phyloP scores from a whole-genome alignment of 2,888 invertebrate species.

The Leptopilina syphax region DNA sequence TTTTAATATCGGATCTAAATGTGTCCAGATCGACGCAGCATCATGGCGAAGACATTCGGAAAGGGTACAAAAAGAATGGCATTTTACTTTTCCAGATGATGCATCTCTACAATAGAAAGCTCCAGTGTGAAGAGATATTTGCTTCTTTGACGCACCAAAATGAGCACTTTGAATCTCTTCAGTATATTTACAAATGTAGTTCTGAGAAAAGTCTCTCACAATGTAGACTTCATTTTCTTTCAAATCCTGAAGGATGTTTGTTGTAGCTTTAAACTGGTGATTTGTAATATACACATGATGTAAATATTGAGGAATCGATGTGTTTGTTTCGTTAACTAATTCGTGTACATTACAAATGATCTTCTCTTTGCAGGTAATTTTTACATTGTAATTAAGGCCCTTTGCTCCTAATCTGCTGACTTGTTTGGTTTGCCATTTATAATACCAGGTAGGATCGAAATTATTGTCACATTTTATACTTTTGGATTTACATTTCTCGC shows the following conservation, averaged over 20 bases:
- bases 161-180: slow-evolving; percentile 43
- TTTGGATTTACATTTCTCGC: slow-evolving; percentile 30
- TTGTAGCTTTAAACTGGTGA: slow-evolving; percentile 33
- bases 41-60: slow-evolving; percentile 32
- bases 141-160: slow-evolving; percentile 44
- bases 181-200: slow-evolving; percentile 44
- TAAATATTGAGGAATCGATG: slow-evolving; percentile 32
- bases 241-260: slow-evolving; percentile 31
- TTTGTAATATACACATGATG: slow-evolving; percentile 38
- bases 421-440: slow-evolving; percentile 39
- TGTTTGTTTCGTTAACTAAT: slow-evolving; percentile 33
- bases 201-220: slow-evolving; percentile 45
- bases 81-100: background rate
- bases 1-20: slow-evolving; percentile 23
- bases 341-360: slow-evolving; percentile 37
- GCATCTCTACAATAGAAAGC: slow-evolving; percentile 30
- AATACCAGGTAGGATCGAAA: slow-evolving; percentile 35
- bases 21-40: slow-evolving; percentile 30
- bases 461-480: background rate
- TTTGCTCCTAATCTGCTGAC: slow-evolving; percentile 42
- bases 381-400: slow-evolving; percentile 43
- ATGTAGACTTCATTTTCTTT: slow-evolving; percentile 30
- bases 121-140: slow-evolving; percentile 38
- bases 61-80: slow-evolving; percentile 1
- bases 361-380: slow-evolving; percentile 41